Evolutionary conservation across 2,113 vertebrate species (phyloP).

Genomic region (Bungarus multicinctus): DNA sequence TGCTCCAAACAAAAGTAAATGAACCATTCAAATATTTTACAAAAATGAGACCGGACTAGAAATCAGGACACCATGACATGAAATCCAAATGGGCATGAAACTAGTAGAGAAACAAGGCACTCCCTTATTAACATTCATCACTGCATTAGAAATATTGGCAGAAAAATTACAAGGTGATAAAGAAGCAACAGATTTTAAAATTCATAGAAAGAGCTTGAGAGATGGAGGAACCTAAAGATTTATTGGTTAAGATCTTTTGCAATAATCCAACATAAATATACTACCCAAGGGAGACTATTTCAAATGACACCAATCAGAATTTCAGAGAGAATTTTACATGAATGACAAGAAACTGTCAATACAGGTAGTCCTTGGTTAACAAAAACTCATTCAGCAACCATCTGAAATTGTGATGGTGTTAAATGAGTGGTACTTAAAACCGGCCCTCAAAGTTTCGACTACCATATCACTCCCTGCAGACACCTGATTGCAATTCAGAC

Average conservation of each 20-base stretch:
- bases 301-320: neutral
- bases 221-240: neutral
- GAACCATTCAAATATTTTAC: neutral
- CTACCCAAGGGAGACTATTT: neutral
- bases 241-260: neutral
- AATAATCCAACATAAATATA: neutral
- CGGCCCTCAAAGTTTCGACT: neutral
- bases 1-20: neutral
- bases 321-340: neutral
- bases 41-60: neutral
- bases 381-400: neutral
- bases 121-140: neutral
- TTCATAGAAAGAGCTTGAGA: neutral
- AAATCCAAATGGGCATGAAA: neutral
- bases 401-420: neutral
- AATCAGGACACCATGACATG: neutral
- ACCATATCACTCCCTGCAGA: neutral
- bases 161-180: neutral
- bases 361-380: neutral
- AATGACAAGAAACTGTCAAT: neutral
- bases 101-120: neutral
- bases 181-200: neutral
- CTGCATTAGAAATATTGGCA: neutral
- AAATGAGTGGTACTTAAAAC: neutral
- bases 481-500: neutral